Evolutionary conservation across 2,113 vertebrate species (phyloP).

Genomic region (Pan troglodytes): NHGRI_mPanTro3-v2.1_pri NC_072415.2:90243501-90244000

Average conservation of each 20-base stretch:
- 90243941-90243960: too few species aligned
- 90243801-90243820: background rate
- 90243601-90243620: too few species aligned
- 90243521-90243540: too few species aligned
- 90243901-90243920: background rate
- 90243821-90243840: background rate
- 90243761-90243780: background rate
- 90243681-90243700: background rate
- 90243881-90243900: background rate
- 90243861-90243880: background rate
- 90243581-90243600: too few species aligned
- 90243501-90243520: background rate
- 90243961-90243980: too few species aligned
- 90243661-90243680: too few species aligned
- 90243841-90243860: background rate
- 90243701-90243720: background rate
- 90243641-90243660: too few species aligned
- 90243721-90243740: background rate
- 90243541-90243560: too few species aligned
- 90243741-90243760: background rate
- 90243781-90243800: background rate
- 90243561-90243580: too few species aligned
- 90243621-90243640: too few species aligned
- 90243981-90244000: too few species aligned
- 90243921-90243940: background rate